Conservation (phyloP, 2,113 vertebrate genomes). For the Chamaetylas fuelleborni region DNA sequence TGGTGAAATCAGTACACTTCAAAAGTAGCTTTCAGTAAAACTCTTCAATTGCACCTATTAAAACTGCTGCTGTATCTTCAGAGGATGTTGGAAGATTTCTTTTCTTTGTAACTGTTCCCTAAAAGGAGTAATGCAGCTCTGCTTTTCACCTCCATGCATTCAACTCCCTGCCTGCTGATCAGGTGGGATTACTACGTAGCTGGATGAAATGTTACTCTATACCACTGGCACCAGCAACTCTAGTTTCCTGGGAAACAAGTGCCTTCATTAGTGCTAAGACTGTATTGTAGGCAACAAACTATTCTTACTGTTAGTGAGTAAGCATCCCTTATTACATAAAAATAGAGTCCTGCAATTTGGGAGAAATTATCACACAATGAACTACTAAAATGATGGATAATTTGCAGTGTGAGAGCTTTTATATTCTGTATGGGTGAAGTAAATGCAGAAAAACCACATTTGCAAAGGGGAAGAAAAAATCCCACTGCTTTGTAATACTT, state of each 20-base stretch:
- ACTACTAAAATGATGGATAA: slow-evolving; percentile 16
- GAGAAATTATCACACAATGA: slow-evolving; percentile 25
- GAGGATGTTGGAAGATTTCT: neutral
- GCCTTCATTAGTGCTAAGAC: slow-evolving; percentile 43
- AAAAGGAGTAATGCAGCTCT: neutral
- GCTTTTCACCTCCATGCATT: neutral
- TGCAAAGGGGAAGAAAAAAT: neutral
- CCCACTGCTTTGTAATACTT: neutral
- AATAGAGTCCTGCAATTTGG: slow-evolving; percentile 57
- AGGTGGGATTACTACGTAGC: neutral
- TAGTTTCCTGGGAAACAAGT: slow-evolving; percentile 73
- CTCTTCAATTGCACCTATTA: neutral
- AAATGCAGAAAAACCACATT: neutral
- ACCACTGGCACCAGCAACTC: slow-evolving; percentile 28
- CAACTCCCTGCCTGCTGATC: neutral
- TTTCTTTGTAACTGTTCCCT: neutral
- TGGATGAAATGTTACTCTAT: neutral
- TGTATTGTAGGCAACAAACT: slow-evolving; percentile 64
- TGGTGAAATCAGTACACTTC: neutral
- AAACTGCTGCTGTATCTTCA: neutral
- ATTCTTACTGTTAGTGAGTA: slow-evolving; percentile 66
- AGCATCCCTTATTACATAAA: slow-evolving; percentile 70
- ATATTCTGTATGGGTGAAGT: neutral
- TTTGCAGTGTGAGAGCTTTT: slow-evolving; percentile 9
- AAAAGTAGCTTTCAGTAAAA: neutral